phyloP scores from a whole-genome alignment of 2,888 invertebrate species.

The Thecocarcelia acutangulata region DNA sequence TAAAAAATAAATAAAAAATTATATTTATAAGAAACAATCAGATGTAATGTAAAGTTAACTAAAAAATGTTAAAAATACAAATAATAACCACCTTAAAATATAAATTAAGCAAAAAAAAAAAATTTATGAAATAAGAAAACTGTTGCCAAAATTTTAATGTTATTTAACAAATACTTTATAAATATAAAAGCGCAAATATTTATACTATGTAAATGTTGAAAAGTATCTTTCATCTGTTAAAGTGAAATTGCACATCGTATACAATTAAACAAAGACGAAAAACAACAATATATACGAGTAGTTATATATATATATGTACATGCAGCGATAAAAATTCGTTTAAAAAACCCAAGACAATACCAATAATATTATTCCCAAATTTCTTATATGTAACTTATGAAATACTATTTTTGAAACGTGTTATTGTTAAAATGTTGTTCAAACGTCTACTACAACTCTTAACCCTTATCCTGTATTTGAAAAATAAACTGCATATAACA shows the following conservation, averaged over 20 bases:
- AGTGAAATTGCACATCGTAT: conserved; percentile 25
- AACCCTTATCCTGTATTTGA: neutral
- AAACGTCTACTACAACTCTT: conserved; percentile 14
- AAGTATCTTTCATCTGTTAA: conserved; percentile 20
- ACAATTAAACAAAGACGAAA: neutral
- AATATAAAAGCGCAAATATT: conserved; percentile 4
- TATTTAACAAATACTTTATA: conserved; percentile 10
- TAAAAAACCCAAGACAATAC: conserved; percentile 70
- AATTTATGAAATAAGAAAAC: conserved; percentile 32
- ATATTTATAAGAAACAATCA: conserved; percentile 67
- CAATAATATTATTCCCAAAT: conserved; percentile 41
- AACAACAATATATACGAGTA: too few relatives aligned
- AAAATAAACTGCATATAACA: too few relatives aligned
- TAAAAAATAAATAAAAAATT: neutral
- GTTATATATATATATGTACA: neutral
- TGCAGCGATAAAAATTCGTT: conserved; percentile 19
- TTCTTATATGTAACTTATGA: conserved; percentile 35
- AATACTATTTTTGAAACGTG: conserved; percentile 27
- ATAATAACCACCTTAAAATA: conserved; percentile 46
- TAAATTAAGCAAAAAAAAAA: neutral
- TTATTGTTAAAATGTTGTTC: conserved; percentile 48
- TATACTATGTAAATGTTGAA: conserved; percentile 41
- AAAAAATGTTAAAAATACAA: conserved; percentile 42
- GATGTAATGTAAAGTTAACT: conserved; percentile 77
- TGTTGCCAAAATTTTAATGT: conserved; percentile 51